Conservation (phyloP, 2,888 invertebrate genomes). For the Ophraella communa region DNA sequence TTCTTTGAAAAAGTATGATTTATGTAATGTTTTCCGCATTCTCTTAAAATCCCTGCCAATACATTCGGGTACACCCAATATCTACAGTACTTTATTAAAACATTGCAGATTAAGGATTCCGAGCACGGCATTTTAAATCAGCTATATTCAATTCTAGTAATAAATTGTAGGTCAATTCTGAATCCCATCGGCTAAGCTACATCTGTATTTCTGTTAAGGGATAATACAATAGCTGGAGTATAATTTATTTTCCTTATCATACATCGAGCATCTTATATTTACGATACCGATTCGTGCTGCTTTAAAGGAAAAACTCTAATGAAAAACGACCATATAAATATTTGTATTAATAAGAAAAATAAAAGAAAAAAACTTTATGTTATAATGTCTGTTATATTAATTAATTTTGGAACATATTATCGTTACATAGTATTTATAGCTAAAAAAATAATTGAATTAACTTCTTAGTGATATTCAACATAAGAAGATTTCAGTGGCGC, state of each 20-base stretch:
- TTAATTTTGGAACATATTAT: too few species aligned
- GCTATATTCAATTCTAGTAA: constrained; percentile 24
- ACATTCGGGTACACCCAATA: neutral
- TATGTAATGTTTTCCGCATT: neutral
- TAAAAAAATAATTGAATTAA: too few species aligned
- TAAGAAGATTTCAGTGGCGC: too few species aligned
- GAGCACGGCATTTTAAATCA: constrained; percentile 23
- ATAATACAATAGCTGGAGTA: constrained; percentile 20
- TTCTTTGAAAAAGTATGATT: neutral
- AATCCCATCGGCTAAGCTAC: constrained; percentile 20
- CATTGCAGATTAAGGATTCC: constrained; percentile 19
- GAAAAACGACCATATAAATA: neutral
- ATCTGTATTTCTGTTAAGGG: constrained; percentile 25
- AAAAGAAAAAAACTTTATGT: too few species aligned
- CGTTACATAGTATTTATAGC: too few species aligned
- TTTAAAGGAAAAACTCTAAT: neutral
- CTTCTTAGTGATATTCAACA: too few species aligned
- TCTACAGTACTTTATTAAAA: constrained; percentile 17
- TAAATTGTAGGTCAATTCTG: constrained; percentile 26
- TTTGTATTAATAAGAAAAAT: neutral
- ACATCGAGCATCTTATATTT: constrained; percentile 13
- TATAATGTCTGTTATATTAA: too few species aligned
- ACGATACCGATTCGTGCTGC: constrained; percentile 10
- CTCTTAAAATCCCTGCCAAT: neutral
- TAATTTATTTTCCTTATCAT: constrained; percentile 25